A percentile compares a stretch with the other conserved stretches of the same genome.
Conservation (phyloP, 1,140 invertebrate species). For the Octopus bimaculoides region DNA sequence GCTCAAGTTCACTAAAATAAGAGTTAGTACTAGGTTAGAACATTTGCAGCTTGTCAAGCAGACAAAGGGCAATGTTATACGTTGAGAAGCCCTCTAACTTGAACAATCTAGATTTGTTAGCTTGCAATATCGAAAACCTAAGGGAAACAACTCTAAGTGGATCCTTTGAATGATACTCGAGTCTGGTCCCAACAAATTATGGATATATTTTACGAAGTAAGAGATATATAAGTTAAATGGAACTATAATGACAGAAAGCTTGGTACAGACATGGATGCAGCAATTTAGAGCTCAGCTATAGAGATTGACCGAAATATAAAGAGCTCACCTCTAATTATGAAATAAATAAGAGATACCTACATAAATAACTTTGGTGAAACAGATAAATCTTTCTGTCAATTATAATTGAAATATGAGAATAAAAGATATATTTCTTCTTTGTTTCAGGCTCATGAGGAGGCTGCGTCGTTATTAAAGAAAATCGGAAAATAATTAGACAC, state of each 20-base stretch:
- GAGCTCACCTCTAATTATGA: not conserved
- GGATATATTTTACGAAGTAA: too few species aligned
- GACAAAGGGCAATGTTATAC: too few species aligned
- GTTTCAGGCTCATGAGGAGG: constrained; percentile 35
- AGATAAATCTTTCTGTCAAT: not conserved
- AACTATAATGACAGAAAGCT: not conserved
- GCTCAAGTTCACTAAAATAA: too few species aligned
- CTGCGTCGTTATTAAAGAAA: constrained; percentile 29
- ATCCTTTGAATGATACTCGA: too few species aligned
- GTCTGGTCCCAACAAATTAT: too few species aligned
- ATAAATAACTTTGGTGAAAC: not conserved
- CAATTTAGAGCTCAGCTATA: not conserved
- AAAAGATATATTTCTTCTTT: not conserved
- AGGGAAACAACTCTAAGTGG: too few species aligned
- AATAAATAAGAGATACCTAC: not conserved
- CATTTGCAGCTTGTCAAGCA: too few species aligned
- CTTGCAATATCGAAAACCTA: too few species aligned
- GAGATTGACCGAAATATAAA: not conserved
- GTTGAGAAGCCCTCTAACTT: too few species aligned
- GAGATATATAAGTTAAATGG: not conserved
- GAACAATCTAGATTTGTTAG: too few species aligned
- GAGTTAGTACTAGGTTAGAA: too few species aligned
- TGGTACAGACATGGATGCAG: not conserved
- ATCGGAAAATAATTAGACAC: constrained; percentile 30
- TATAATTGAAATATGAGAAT: not conserved